Evolutionary conservation across 2,888 invertebrate genomes (phyloP).

Genomic region (Nymphalis c-album): DNA sequence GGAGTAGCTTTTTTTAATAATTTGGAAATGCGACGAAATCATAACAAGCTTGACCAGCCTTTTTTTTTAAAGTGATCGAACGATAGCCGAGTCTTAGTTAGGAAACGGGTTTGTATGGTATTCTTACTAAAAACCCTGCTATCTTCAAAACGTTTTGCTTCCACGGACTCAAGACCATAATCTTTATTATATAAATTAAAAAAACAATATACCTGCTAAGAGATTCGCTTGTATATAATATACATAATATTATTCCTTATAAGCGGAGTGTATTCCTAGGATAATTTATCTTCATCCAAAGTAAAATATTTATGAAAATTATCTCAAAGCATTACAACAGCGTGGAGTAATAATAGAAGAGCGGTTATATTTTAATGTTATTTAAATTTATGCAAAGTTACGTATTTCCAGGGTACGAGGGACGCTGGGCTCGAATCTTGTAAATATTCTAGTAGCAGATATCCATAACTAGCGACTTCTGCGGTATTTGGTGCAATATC

Average conservation of each 20-base stretch:
- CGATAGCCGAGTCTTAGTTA: too few relatives aligned
- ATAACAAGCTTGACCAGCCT: too few relatives aligned
- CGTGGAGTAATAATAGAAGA: conserved; percentile 14
- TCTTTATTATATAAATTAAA: too few relatives aligned
- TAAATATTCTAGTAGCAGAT: conserved; percentile 10
- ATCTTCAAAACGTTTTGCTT: too few relatives aligned
- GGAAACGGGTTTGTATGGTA: too few relatives aligned
- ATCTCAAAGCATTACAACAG: conserved; percentile 8
- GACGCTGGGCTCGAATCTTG: conserved; percentile 4
- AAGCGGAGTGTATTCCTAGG: neutral
- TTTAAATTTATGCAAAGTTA: conserved; percentile 26
- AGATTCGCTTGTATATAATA: neutral
- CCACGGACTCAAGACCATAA: too few relatives aligned
- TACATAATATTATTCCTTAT: neutral
- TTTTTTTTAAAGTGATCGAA: too few relatives aligned
- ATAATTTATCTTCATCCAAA: conserved; percentile 21
- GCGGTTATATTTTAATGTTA: conserved; percentile 22
- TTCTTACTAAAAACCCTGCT: too few relatives aligned
- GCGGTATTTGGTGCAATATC: neutral
- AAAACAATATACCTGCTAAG: too few relatives aligned
- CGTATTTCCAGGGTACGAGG: conserved; percentile 16
- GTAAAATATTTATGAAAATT: conserved; percentile 25
- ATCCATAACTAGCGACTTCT: neutral
- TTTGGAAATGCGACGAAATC: too few relatives aligned
- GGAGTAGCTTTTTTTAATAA: too few relatives aligned